A percentile compares a stretch with the other conserved stretches of the same genome.
Conservation (phyloP, 1,140 invertebrate species). For the Brachionus calyciflorus region DNA sequence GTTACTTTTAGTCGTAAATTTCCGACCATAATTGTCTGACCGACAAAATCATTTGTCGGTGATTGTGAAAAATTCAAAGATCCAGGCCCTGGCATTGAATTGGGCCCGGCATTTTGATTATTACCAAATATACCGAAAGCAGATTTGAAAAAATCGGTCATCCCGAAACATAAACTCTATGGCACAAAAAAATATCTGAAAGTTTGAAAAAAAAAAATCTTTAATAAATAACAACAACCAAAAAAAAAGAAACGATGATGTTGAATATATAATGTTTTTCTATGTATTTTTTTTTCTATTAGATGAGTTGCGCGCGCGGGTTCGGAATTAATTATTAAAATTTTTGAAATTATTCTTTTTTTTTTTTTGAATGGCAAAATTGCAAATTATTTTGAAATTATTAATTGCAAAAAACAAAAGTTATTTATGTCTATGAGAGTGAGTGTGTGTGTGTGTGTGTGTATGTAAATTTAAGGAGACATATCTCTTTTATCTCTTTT, state of each 20-base stretch:
- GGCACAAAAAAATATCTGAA: slow-evolving; percentile 26
- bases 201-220: neutral
- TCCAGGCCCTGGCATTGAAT: neutral
- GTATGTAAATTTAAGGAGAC: too few relatives aligned
- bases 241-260: slow-evolving; percentile 4
- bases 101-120: neutral
- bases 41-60: slow-evolving; percentile 79
- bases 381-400: neutral
- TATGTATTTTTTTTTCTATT: slow-evolving; percentile 9
- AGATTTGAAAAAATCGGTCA: slow-evolving; percentile 83
- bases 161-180: too few relatives aligned
- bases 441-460: too few relatives aligned
- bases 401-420: too few relatives aligned
- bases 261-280: too few relatives aligned
- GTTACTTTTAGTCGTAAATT: slow-evolving; percentile 82
- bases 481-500: too few relatives aligned
- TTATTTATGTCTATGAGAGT: too few relatives aligned
- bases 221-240: too few relatives aligned
- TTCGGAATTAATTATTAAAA: slow-evolving; percentile 39
- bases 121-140: slow-evolving; percentile 76
- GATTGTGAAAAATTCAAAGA: neutral
- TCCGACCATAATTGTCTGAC: slow-evolving; percentile 81
- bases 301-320: neutral
- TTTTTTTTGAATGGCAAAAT: neutral
- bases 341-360: slow-evolving; percentile 8